A percentile compares a stretch with the other conserved stretches of the same genome.
These are phyloP conservation scores for Coelinius sp. DNA, from an alignment of 2,888 invertebrate species.

Conservation along the genomic window DNA sequence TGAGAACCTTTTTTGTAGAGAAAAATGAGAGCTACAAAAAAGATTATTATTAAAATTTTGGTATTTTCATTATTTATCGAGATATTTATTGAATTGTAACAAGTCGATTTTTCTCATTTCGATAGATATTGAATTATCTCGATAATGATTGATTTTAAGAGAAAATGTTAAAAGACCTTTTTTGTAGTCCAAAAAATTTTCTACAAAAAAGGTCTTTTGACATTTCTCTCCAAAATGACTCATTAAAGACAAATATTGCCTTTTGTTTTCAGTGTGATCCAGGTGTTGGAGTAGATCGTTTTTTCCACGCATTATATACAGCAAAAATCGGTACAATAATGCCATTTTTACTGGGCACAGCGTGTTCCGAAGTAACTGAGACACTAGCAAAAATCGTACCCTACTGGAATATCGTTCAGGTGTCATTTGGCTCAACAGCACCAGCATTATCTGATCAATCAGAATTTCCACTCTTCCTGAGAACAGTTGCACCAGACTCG, in stretches of 20 bases:
- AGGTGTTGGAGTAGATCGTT: slow-evolving; percentile 90
- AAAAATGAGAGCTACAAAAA: no score
- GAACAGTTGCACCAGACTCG: slow-evolving; percentile 91
- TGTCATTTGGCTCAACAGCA: slow-evolving; percentile 91
- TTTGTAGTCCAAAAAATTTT: no score
- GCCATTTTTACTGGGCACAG: slow-evolving; percentile 88
- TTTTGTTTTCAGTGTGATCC: slow-evolving; percentile 89
- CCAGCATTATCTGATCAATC: slow-evolving; percentile 90
- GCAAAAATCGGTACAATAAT: slow-evolving; percentile 80
- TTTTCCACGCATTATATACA: slow-evolving; percentile 92
- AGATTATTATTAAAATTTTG: no score
- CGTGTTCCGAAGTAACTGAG: slow-evolving; percentile 93
- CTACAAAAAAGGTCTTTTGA: no score
- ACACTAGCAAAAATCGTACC: slow-evolving; percentile 92
- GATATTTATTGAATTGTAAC: no score
- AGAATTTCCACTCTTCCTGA: slow-evolving; percentile 90
- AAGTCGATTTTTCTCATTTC: no score
- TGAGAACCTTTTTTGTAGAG: no score
- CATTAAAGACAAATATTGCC: no score
- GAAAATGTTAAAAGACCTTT: no score
- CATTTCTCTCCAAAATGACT: background rate
- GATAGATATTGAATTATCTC: no score
- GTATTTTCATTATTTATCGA: no score
- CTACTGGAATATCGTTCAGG: slow-evolving; percentile 94
- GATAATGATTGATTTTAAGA: no score